Conservation (phyloP, 1,140 invertebrate species). For the Drosophila takahashii region DNA sequence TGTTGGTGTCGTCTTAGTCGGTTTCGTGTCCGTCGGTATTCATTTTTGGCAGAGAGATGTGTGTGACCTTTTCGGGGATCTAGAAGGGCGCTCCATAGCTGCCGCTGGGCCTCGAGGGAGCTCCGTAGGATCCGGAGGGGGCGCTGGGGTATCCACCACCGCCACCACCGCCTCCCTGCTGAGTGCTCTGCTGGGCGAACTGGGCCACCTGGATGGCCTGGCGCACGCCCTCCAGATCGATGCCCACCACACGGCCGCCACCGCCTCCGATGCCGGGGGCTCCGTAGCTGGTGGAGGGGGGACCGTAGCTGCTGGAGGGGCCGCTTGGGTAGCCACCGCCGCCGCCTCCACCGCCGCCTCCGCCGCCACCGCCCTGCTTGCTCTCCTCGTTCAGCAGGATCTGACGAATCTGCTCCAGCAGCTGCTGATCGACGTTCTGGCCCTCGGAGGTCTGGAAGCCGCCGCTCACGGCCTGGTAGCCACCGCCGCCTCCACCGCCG, state of each 20-base stretch:
- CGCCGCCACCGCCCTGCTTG: conserved; percentile 85
- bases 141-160: conserved; percentile 76
- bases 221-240: conserved; percentile 88
- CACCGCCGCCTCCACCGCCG: conserved; percentile 87
- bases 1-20: conserved; percentile 46
- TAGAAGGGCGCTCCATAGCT: conserved; percentile 85
- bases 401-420: conserved; percentile 92
- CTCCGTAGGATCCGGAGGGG: conserved; percentile 84
- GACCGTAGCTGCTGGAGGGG: conserved; percentile 86
- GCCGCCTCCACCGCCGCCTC: conserved; percentile 84
- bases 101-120: conserved; percentile 78
- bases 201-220: conserved; percentile 89
- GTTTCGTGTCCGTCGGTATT: conserved; percentile 52
- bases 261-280: conserved; percentile 86
- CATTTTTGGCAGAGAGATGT: conserved; percentile 74
- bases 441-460: conserved; percentile 91
- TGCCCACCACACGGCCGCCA: conserved; percentile 87
- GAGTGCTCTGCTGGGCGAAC: conserved; percentile 86
- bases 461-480: conserved; percentile 89
- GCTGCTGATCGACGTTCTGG: conserved; percentile 90
- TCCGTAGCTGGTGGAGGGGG: conserved; percentile 86
- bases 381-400: conserved; percentile 92
- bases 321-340: conserved; percentile 84
- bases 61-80: conserved; percentile 44
- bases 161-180: conserved; percentile 73